Percentiles rank a stretch among this genome's conserved stretches.
Evolutionary conservation across 1,140 invertebrate genomes (phyloP).

Genomic region (Acyrthosiphon pisum): DNA sequence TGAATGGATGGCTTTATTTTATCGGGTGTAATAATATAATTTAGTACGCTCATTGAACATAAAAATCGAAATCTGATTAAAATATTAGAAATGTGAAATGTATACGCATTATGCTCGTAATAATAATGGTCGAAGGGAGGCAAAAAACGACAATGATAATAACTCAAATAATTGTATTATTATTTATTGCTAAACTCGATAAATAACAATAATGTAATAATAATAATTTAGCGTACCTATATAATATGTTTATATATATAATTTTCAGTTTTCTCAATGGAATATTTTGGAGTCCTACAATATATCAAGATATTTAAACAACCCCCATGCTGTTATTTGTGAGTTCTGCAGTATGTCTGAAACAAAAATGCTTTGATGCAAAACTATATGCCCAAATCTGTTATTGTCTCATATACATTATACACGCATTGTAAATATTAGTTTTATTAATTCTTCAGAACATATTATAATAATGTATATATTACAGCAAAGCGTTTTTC

Average conservation of each 20-base stretch:
- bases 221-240: neutral
- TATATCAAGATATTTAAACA: neutral
- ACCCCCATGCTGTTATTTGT: neutral
- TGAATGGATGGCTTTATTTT: neutral
- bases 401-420: no score
- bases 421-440: no score
- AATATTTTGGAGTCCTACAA: neutral
- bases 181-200: neutral
- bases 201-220: slow-evolving; percentile 20
- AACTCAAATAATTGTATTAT: neutral
- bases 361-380: neutral
- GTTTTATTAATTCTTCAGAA: neutral
- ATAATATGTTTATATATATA: neutral
- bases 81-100: neutral
- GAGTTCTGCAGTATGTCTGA: neutral
- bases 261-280: neutral
- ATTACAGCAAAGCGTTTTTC: neutral
- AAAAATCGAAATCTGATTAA: slow-evolving; percentile 11
- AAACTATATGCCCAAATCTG: no score
- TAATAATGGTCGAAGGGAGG: neutral
- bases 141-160: neutral
- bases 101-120: neutral
- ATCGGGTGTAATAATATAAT: neutral
- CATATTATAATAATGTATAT: neutral
- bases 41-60: neutral